Evolutionary conservation across 2,888 invertebrate genomes (phyloP).

Genomic region (Syritta pipiens): DNA sequence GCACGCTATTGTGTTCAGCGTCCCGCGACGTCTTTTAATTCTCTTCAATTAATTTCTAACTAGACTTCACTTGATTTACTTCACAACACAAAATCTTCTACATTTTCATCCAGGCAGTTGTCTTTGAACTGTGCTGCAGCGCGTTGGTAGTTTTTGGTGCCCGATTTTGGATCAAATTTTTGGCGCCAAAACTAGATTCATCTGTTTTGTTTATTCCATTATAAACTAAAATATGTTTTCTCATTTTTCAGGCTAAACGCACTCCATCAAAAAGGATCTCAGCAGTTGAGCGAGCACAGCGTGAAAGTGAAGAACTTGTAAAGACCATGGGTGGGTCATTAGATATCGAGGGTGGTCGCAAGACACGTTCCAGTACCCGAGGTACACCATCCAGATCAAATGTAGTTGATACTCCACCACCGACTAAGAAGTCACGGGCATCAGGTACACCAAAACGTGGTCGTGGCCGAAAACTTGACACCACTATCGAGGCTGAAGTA

Average conservation of each 20-base stretch:
- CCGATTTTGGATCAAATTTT: too few relatives aligned
- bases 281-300: conserved; percentile 77
- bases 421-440: conserved; percentile 75
- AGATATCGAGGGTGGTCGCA: conserved; percentile 77
- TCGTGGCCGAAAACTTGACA: conserved; percentile 76
- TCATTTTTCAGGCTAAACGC: conserved; percentile 74
- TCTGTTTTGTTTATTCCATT: neutral
- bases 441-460: conserved; percentile 73
- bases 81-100: too few relatives aligned
- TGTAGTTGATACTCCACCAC: conserved; percentile 75
- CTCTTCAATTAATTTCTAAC: too few relatives aligned
- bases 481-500: conserved; percentile 70
- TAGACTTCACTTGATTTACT: too few relatives aligned
- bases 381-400: conserved; percentile 75
- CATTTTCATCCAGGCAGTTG: too few relatives aligned
- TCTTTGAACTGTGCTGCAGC: too few relatives aligned
- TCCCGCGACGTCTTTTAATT: too few relatives aligned
- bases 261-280: conserved; percentile 78
- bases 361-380: conserved; percentile 78
- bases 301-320: conserved; percentile 78
- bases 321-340: conserved; percentile 78
- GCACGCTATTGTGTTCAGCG: too few relatives aligned
- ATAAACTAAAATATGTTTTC: neutral
- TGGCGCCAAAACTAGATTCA: too few relatives aligned
- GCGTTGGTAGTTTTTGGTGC: too few relatives aligned